Evolutionary conservation across 2,797 vertebrate genomes (phyloP).

Genomic region (Pseudocheirus occidentalis): DNA sequence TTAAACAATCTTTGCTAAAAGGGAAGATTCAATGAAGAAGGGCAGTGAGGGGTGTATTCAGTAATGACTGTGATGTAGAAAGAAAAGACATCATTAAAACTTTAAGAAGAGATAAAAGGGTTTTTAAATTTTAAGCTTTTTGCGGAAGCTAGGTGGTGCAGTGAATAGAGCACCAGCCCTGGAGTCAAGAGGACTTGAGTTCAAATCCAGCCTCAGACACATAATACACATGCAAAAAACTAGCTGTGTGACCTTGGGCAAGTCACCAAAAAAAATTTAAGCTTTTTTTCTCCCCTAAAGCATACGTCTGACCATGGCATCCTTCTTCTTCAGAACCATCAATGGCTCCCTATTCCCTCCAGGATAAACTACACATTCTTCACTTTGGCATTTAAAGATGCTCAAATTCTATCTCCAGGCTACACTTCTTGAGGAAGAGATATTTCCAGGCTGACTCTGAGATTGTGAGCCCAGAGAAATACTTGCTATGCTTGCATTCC

Average conservation of each 20-base stretch:
- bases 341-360: not conserved
- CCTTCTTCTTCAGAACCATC: not conserved
- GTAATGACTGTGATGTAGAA: not conserved
- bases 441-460: not conserved
- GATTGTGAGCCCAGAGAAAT: not conserved
- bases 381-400: not conserved
- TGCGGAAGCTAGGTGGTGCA: no score
- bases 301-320: not conserved
- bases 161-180: no score
- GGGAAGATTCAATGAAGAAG: not conserved
- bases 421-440: not conserved
- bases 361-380: not conserved
- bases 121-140: no score
- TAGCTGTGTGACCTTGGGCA: no score
- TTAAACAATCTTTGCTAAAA: not conserved
- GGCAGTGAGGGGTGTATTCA: not conserved
- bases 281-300: not conserved
- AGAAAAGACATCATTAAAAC: not conserved
- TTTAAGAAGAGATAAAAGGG: not conserved
- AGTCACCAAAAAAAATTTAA: no score
- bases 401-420: not conserved
- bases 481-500: not conserved
- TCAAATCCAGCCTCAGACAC: no score
- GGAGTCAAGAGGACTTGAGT: no score
- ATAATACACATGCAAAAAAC: no score